Evolutionary conservation across 2,113 vertebrate species (phyloP).

Genomic region (Carassius gibelio): DNA sequence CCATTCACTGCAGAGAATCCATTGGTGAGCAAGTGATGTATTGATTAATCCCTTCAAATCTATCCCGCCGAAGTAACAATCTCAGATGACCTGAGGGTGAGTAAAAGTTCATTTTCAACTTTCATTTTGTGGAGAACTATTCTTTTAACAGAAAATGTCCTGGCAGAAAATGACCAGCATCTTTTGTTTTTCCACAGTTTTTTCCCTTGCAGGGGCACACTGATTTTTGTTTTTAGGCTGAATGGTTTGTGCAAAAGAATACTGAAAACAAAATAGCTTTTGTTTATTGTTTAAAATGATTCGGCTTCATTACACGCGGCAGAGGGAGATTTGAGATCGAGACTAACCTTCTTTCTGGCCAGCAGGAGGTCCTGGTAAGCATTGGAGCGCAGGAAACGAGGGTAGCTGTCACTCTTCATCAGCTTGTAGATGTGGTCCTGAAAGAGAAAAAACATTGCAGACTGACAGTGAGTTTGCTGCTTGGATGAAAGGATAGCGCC

Average conservation of each 20-base stretch:
- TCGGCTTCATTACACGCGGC: background rate
- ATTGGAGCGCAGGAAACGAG: slow-evolving; percentile 95
- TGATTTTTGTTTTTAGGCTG: background rate
- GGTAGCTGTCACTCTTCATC: slow-evolving; percentile 98
- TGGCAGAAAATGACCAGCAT: background rate
- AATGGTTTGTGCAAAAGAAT: background rate
- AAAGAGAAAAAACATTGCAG: slow-evolving; percentile 46
- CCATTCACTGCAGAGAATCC: too few species aligned
- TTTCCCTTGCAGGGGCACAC: background rate
- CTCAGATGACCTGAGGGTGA: too few species aligned
- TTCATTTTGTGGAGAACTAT: too few species aligned
- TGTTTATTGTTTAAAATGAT: too few species aligned
- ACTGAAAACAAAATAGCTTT: background rate
- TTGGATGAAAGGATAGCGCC: background rate
- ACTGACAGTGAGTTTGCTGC: background rate
- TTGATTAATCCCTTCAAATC: too few species aligned
- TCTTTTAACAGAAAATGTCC: background rate
- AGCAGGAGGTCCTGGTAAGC: slow-evolving; percentile 95
- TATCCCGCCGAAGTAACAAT: too few species aligned
- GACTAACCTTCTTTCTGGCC: slow-evolving; percentile 91
- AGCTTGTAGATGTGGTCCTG: slow-evolving; percentile 98
- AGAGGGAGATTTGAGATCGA: background rate
- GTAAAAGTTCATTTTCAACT: too few species aligned
- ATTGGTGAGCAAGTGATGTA: too few species aligned
- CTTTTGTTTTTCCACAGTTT: background rate